Percentiles rank a stretch among this genome's conserved stretches.
Conservation (phyloP, 2,113 vertebrate species). For the Tupaia chinensis region DNA sequence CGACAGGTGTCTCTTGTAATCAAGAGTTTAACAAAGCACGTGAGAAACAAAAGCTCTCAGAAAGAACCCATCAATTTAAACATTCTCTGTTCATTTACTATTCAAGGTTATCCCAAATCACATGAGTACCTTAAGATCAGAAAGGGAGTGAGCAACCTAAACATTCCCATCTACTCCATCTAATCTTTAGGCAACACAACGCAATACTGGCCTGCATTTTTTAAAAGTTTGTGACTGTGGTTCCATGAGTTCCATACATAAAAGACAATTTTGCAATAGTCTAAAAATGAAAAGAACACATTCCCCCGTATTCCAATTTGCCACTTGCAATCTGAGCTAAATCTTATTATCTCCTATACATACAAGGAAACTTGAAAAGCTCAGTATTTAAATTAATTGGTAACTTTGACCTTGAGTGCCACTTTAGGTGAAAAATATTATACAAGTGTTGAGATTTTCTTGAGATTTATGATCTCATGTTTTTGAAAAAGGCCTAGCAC, state of each 20-base stretch:
- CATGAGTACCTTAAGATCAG: neutral
- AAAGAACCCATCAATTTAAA: slow-evolving; percentile 31
- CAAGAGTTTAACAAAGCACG: neutral
- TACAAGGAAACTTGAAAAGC: slow-evolving; percentile 32
- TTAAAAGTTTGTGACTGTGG: neutral
- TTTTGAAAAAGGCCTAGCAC: slow-evolving; percentile 76
- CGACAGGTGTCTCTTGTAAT: slow-evolving; percentile 5
- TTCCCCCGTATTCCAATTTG: neutral
- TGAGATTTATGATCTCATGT: slow-evolving; percentile 64
- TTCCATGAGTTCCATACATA: neutral
- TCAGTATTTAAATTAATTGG: slow-evolving; percentile 72
- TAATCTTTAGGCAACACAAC: slow-evolving; percentile 8
- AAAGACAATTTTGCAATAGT: neutral
- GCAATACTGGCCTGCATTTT: neutral
- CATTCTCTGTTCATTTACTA: slow-evolving; percentile 5
- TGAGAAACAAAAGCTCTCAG: neutral
- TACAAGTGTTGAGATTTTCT: slow-evolving; percentile 58
- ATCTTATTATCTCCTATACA: neutral
- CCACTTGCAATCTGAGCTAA: neutral
- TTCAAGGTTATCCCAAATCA: slow-evolving; percentile 60
- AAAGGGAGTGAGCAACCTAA: neutral
- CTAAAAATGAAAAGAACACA: slow-evolving; percentile 31
- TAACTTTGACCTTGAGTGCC: slow-evolving; percentile 72
- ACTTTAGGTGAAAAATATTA: slow-evolving; percentile 71
- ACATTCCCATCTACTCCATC: neutral